These are phyloP conservation scores for Sceloporus undulatus DNA, from an alignment of 2,113 vertebrate genomes.

Conservation along the genomic window DNA sequence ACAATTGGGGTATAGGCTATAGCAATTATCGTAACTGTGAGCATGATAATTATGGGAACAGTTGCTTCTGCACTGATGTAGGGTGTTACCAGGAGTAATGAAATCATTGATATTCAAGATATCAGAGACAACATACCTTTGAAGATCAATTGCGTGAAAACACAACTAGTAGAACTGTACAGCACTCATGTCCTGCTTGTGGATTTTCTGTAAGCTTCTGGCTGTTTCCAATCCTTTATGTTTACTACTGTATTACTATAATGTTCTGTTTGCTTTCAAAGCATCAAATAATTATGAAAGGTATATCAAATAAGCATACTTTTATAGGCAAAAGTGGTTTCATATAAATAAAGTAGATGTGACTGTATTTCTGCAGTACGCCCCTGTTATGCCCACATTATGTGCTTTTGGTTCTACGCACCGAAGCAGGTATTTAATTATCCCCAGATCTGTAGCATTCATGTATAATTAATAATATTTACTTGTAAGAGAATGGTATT, in stretches of 20 bases:
- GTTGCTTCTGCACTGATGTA: neutral
- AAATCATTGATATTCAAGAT: neutral
- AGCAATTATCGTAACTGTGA: neutral
- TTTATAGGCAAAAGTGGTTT: neutral
- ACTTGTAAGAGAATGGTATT: neutral
- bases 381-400: neutral
- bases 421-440: constrained; percentile 30
- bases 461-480: neutral
- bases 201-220: neutral
- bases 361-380: constrained; percentile 25
- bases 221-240: neutral
- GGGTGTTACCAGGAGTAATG: neutral
- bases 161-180: no score
- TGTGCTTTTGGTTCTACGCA: constrained; percentile 30
- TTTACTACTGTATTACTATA: neutral
- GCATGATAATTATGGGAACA: neutral
- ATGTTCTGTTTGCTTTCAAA: constrained; percentile 14
- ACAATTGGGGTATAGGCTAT: neutral
- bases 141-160: neutral
- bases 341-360: neutral
- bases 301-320: constrained; percentile 44
- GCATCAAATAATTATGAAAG: constrained; percentile 34
- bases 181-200: neutral
- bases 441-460: neutral
- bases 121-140: neutral